Conservation (phyloP, 2,888 invertebrate species). For the Apodemia mormo region DNA sequence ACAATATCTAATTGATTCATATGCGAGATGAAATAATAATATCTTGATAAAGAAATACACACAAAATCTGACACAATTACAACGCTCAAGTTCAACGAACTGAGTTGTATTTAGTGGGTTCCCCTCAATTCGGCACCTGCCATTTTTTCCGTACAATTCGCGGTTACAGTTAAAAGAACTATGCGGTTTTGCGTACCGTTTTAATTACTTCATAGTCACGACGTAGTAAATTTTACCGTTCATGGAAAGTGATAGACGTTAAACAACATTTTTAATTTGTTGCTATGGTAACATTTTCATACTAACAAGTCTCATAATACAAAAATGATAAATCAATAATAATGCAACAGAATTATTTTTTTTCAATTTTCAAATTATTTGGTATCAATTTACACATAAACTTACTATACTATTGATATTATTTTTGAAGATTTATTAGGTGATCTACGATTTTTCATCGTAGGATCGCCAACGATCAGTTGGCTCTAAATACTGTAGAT, state of each 20-base stretch:
- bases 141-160: conserved; percentile 54
- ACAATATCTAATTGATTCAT: not conserved
- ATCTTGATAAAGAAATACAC: conserved; percentile 14
- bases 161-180: conserved; percentile 68
- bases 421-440: too few relatives aligned
- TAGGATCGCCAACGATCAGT: too few relatives aligned
- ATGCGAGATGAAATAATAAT: not conserved
- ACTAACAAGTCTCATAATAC: too few relatives aligned
- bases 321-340: too few relatives aligned
- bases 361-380: too few relatives aligned
- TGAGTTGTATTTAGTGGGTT: conserved; percentile 32
- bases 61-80: conserved; percentile 35
- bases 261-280: conserved; percentile 20
- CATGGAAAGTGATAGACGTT: conserved; percentile 66
- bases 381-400: too few relatives aligned
- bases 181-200: conserved; percentile 66
- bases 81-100: conserved; percentile 50
- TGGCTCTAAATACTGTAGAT: too few relatives aligned
- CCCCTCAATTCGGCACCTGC: conserved; percentile 57
- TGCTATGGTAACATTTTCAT: conserved; percentile 14
- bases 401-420: too few relatives aligned
- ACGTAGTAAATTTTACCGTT: conserved; percentile 72
- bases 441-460: too few relatives aligned
- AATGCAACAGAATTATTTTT: too few relatives aligned
- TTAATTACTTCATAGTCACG: conserved; percentile 76